Percentiles rank a stretch among this genome's conserved stretches.
Evolutionary conservation across 2,113 vertebrate genomes (phyloP).

Genomic region (Opisthocomus hoazin): DNA sequence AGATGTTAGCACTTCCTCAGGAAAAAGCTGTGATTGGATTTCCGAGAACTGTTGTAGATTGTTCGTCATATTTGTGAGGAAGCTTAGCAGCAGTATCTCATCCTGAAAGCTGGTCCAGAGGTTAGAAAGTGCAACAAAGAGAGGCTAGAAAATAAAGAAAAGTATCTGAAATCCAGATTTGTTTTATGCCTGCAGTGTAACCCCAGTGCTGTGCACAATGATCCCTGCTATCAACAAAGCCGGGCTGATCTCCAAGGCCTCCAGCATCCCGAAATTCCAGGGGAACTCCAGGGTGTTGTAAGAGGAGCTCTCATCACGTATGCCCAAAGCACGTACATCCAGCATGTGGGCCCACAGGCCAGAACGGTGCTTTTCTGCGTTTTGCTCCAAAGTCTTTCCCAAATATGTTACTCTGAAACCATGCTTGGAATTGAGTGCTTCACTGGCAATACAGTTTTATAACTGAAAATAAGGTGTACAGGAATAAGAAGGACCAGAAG

Average conservation of each 20-base stretch:
- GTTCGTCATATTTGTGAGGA: slow-evolving; percentile 72
- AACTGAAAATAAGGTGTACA: neutral
- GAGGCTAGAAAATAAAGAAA: slow-evolving; percentile 73
- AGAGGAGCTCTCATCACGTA: neutral
- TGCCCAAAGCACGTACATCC: neutral
- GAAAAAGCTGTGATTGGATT: slow-evolving; percentile 72
- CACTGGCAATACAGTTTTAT: neutral
- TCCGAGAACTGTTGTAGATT: slow-evolving; percentile 77
- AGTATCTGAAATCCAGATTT: neutral
- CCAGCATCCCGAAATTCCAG: neutral
- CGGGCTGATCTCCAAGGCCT: neutral
- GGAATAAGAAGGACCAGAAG: neutral
- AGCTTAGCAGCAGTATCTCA: slow-evolving; percentile 79
- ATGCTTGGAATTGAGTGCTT: neutral
- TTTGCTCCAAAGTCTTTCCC: neutral
- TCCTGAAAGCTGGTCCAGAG: slow-evolving; percentile 84
- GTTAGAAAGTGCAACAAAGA: slow-evolving; percentile 78
- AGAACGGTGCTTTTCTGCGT: neutral
- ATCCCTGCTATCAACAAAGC: neutral
- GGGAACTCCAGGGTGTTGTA: neutral
- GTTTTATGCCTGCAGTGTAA: neutral
- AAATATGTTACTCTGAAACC: neutral
- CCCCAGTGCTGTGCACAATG: neutral
- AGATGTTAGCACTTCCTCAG: slow-evolving; percentile 65
- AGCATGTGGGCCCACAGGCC: neutral